Evolutionary conservation across 2,113 vertebrate genomes (phyloP).

Genomic region (Elanus axillaris): DNA sequence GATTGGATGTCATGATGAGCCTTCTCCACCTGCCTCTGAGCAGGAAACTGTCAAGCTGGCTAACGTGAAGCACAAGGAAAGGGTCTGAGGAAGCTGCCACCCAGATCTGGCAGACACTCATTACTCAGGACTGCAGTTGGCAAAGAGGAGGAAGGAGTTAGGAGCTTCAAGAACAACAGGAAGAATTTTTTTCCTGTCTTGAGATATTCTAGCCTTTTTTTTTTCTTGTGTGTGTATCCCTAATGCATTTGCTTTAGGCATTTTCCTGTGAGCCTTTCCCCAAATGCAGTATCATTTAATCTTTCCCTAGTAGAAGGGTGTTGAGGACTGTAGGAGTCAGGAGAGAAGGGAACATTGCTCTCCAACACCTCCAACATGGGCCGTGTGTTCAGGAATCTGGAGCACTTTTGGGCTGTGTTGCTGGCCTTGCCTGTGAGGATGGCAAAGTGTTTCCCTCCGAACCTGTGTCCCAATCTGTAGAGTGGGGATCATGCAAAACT

Average conservation of each 20-base stretch:
- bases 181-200: not conserved
- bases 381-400: not conserved
- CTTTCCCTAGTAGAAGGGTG: not conserved
- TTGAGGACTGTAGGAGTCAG: not conserved
- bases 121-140: slow-evolving; percentile 46
- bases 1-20: slow-evolving; percentile 88
- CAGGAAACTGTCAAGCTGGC: slow-evolving; percentile 81
- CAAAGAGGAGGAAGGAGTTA: not conserved
- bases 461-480: not conserved
- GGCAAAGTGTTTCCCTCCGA: not conserved
- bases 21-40: slow-evolving; percentile 70
- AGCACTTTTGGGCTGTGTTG: not conserved
- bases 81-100: slow-evolving; percentile 58
- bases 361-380: not conserved
- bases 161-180: slow-evolving; percentile 22
- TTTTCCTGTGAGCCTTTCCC: not conserved
- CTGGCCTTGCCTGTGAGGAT: not conserved
- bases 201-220: not conserved
- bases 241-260: not conserved
- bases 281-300: not conserved
- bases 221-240: not conserved
- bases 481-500: not conserved
- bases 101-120: not conserved
- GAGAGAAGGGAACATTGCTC: not conserved
- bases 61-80: slow-evolving; percentile 78